Conservation (phyloP, 2,113 vertebrate species). For the Myotis lucifugus region DNA sequence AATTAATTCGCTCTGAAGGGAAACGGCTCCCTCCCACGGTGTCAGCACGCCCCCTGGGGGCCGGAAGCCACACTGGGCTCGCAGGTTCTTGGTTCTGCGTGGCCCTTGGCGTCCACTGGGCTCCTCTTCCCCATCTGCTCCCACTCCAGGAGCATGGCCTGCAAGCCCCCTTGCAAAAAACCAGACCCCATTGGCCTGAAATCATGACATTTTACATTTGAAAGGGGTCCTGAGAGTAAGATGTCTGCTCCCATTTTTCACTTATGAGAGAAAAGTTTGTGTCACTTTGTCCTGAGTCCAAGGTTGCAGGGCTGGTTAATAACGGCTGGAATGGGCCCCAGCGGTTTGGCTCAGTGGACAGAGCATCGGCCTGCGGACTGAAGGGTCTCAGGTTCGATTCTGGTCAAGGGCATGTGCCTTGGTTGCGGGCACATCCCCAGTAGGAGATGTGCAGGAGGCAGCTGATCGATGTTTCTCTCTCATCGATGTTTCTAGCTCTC, state of each 20-base stretch:
- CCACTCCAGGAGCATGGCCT: background rate
- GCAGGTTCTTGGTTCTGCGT: background rate
- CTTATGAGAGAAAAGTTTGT: background rate
- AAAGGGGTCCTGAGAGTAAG: background rate
- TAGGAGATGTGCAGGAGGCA: no score
- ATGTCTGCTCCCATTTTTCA: background rate
- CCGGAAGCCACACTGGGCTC: no score
- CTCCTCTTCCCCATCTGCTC: background rate
- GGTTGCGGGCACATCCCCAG: no score
- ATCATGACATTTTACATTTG: background rate
- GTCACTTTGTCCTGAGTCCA: background rate
- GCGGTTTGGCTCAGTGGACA: no score
- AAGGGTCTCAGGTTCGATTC: no score
- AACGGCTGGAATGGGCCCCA: no score
- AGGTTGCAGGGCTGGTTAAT: background rate
- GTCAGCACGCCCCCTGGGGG: slow-evolving; percentile 12
- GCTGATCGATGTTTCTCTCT: no score
- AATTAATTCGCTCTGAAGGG: background rate
- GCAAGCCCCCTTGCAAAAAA: background rate
- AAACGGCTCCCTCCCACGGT: background rate
- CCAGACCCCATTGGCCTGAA: background rate
- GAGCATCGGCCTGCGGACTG: no score
- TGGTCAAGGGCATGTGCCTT: no score
- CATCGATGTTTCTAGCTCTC: no score
- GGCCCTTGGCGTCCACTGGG: background rate